Evolutionary conservation across 2,888 invertebrate genomes (phyloP).

Genomic region (Phrixothrix hirtus): DNA sequence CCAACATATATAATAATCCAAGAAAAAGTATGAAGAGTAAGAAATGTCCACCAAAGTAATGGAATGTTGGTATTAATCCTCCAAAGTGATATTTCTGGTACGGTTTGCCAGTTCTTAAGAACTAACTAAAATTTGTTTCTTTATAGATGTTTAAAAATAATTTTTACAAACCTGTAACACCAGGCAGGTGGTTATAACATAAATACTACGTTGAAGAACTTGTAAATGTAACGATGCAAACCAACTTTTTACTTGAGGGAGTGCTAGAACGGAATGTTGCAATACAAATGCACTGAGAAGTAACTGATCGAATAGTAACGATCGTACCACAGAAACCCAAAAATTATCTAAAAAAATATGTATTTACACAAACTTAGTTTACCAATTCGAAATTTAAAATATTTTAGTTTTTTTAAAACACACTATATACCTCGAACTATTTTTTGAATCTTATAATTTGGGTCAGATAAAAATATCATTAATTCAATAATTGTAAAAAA

Average conservation of each 20-base stretch:
- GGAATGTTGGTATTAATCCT: slow-evolving; percentile 58
- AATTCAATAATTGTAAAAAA: slow-evolving; percentile 60
- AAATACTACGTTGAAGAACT: slow-evolving; percentile 57
- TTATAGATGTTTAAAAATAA: slow-evolving; percentile 17
- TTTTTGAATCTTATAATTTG: slow-evolving; percentile 39
- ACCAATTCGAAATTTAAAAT: neutral
- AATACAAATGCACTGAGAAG: slow-evolving; percentile 61
- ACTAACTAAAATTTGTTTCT: slow-evolving; percentile 52
- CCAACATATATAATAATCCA: slow-evolving; percentile 66
- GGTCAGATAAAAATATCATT: slow-evolving; percentile 61
- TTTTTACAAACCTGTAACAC: slow-evolving; percentile 57
- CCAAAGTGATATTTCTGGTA: slow-evolving; percentile 60
- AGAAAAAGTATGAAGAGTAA: slow-evolving; percentile 57
- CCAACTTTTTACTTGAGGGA: slow-evolving; percentile 55
- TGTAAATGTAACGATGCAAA: slow-evolving; percentile 54
- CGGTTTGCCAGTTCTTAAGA: slow-evolving; percentile 59
- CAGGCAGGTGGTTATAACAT: slow-evolving; percentile 57
- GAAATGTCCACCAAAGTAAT: slow-evolving; percentile 58
- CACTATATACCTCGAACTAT: slow-evolving; percentile 16
- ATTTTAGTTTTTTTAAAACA: no score
- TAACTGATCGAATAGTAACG: slow-evolving; percentile 55
- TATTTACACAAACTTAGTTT: neutral
- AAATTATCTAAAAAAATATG: slow-evolving; percentile 44
- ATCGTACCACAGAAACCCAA: slow-evolving; percentile 54
- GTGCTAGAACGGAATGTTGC: slow-evolving; percentile 63